A percentile compares a stretch with the other conserved stretches of the same genome.
Conservation (phyloP, 2,113 vertebrate species). For the Meleagris gallopavo region DNA sequence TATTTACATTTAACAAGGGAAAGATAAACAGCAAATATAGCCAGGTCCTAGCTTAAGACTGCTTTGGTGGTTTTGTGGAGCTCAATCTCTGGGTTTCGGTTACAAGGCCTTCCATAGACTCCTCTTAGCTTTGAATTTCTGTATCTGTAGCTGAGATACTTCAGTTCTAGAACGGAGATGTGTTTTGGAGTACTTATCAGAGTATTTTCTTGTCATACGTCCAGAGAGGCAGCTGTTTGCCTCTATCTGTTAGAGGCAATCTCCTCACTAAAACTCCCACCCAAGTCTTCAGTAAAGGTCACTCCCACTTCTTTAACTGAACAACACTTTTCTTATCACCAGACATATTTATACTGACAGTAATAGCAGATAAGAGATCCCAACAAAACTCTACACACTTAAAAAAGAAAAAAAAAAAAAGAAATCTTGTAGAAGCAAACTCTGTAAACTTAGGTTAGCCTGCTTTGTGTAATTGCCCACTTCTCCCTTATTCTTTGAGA, state of each 20-base stretch:
- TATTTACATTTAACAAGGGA: not conserved
- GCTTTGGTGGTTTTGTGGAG: not conserved
- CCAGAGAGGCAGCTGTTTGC: not conserved
- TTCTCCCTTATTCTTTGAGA: not conserved
- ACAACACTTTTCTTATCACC: not conserved
- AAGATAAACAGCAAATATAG: slow-evolving; percentile 18
- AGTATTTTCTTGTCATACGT: not conserved
- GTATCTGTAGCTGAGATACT: not conserved
- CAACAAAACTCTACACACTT: not conserved
- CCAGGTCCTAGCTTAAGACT: not conserved
- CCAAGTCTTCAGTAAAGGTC: not conserved
- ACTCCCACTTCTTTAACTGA: not conserved
- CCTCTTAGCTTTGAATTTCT: not conserved
- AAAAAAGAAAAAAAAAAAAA: not conserved
- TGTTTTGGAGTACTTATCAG: not conserved
- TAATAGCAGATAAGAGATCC: not conserved
- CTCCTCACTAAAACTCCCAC: not conserved
- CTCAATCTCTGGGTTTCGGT: not conserved
- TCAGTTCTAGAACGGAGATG: not conserved
- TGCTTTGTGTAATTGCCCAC: not conserved
- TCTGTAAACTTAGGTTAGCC: not conserved
- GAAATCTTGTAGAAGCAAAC: not conserved
- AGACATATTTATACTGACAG: not conserved
- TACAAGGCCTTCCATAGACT: not conserved
- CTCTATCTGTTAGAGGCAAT: not conserved